Conservation (phyloP, 2,888 invertebrate species). For the Ryuthela nishihirai region DNA sequence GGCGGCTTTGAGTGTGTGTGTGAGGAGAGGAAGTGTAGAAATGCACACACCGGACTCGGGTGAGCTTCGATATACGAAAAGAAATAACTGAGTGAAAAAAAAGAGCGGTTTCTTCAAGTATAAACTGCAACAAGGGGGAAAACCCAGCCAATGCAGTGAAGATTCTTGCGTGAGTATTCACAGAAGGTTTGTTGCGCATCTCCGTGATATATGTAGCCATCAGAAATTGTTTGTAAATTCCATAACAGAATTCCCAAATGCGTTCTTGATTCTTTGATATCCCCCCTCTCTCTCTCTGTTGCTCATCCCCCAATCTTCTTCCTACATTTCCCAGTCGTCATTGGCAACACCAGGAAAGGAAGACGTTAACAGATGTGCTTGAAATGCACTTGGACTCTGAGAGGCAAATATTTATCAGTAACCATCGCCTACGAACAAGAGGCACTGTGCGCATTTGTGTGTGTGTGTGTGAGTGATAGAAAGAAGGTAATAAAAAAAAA, state of each 20-base stretch:
- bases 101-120: too few species aligned
- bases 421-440: background rate
- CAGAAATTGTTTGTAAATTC: conserved; percentile 37
- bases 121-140: too few species aligned
- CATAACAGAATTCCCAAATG: conserved; percentile 34
- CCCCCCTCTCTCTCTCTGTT: conserved; percentile 21
- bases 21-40: too few species aligned
- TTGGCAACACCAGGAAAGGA: too few species aligned
- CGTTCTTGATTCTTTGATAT: conserved; percentile 30
- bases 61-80: too few species aligned
- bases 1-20: too few species aligned
- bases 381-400: conserved; percentile 13
- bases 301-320: background rate
- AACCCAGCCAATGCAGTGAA: too few species aligned
- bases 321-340: conserved; percentile 5
- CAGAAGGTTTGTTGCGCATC: too few species aligned
- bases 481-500: background rate
- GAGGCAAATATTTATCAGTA: conserved; percentile 33
- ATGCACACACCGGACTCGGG: too few species aligned
- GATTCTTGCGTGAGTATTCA: too few species aligned
- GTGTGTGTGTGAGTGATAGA: background rate
- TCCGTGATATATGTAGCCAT: conserved; percentile 36
- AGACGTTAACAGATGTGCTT: conserved; percentile 17
- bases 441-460: background rate
- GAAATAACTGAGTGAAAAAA: too few species aligned